Evolutionary conservation across 2,888 invertebrate genomes (phyloP), one percentile per base, ranked within the genome.

Genomic region (Alentia gelatinosa): DNA sequence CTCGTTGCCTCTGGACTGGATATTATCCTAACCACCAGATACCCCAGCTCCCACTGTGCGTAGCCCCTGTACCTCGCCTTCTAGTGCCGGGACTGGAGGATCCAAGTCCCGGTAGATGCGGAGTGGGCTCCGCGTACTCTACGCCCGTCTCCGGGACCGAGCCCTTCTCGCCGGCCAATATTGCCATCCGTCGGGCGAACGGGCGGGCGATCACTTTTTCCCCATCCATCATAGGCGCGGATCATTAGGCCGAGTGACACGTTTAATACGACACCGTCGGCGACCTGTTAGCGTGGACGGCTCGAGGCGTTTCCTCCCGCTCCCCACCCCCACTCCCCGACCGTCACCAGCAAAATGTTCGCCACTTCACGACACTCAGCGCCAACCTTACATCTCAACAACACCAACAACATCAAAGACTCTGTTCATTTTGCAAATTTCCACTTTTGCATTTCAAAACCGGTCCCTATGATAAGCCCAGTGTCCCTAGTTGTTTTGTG

Each of bases 251-350:
- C 47, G 50, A 26, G 47, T 47, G 86, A 42, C 86, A 42, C 86
- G 42, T 86, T 86, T 86, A 86, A 86, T 86, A 86, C 30, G 86
- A 86, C 86, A 86, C 86, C 33, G 86, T 42, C 86, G 50, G 86
- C 42, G 50, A 50, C 86, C 86, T 33, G 42, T 42, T 42, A 50
- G 47, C 47, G 12, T 47, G 26, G 4, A 9, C 9, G 26, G n/a
- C 86, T 47, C 50, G 12, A 19, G 39, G 40, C 74, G 4, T 33
- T 33, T 1, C 74, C 19, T 3, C 19, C 74, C n/a, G 30, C 74
- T 33, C 12, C 74, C 30, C 74, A 74, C 74, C n/a, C 26, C 74
- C 74, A 74, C 74, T 33, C 74, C 47, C 19, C n/a, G 74, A 26
- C 74, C 33, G 1, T 15, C 26, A 15, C 33, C n/a, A n/a, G n/a